Conservation (phyloP, 2,113 vertebrate species). For the Pyrgilauda ruficollis region DNA sequence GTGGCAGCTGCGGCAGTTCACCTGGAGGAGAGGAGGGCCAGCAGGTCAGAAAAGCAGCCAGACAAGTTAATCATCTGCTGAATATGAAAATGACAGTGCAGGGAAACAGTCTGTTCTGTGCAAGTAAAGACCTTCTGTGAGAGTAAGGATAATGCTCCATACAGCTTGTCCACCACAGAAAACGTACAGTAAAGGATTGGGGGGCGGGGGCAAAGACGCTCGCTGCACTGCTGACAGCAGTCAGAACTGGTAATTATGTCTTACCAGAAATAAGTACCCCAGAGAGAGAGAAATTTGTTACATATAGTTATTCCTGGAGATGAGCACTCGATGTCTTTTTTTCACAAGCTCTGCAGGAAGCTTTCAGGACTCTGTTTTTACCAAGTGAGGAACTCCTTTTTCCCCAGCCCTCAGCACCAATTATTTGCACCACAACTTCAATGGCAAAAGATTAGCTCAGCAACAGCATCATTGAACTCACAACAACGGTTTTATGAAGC, state of each 20-base stretch:
- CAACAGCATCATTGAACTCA: not conserved
- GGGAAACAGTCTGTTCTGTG: not conserved
- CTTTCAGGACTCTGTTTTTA: not conserved
- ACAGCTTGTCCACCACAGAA: not conserved
- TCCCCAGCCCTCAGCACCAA: too few relatives aligned
- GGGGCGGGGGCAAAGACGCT: rapidly evolving
- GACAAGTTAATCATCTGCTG: conserved; percentile 1
- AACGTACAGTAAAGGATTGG: not conserved
- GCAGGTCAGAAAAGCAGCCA: not conserved
- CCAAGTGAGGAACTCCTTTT: not conserved
- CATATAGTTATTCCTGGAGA: not conserved
- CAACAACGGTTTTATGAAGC: not conserved
- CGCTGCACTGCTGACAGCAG: not conserved
- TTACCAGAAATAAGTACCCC: not conserved
- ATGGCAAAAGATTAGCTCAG: not conserved
- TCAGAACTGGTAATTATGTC: not conserved
- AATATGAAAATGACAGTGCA: not conserved
- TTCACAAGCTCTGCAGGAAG: not conserved
- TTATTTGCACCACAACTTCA: not conserved
- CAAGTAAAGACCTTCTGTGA: not conserved
- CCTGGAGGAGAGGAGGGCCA: conserved; percentile 5
- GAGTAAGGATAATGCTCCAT: not conserved
- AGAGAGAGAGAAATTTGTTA: not conserved
- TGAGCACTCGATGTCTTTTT: not conserved
- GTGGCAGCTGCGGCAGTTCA: not conserved